Conservation (phyloP, 2,888 invertebrate genomes). For the Leptinotarsa rubiginosa region DNA sequence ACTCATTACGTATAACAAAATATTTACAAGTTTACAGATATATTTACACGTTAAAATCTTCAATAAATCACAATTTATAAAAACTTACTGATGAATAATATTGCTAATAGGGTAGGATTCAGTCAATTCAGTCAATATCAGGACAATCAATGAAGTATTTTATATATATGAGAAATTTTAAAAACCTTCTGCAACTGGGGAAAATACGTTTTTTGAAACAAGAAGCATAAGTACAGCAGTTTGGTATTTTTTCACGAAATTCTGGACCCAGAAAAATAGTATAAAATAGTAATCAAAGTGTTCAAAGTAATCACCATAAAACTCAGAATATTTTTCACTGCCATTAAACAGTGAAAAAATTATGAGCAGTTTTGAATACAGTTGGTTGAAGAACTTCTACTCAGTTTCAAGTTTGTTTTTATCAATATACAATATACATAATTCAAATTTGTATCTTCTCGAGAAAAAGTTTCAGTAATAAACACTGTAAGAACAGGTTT, state of each 20-base stretch:
- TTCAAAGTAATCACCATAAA: neutral
- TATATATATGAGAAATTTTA: neutral
- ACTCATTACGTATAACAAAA: slow-evolving; percentile 52
- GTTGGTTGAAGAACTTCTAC: neutral
- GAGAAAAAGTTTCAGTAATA: neutral
- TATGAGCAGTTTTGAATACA: neutral
- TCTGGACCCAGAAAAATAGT: neutral
- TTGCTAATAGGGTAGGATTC: slow-evolving; percentile 61
- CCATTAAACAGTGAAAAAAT: no score
- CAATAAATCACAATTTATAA: slow-evolving; percentile 53
- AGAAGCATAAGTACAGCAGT: no score
- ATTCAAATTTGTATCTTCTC: neutral
- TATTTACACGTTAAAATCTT: slow-evolving; percentile 50
- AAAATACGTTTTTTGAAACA: no score
- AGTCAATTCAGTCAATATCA: slow-evolving; percentile 52
- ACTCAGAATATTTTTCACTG: no score
- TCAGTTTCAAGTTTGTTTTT: neutral
- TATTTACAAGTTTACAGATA: slow-evolving; percentile 52
- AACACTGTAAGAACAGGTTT: neutral
- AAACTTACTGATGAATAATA: slow-evolving; percentile 52
- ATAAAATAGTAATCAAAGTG: neutral
- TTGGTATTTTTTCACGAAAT: neutral
- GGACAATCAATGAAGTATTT: slow-evolving; percentile 23
- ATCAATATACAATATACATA: neutral
- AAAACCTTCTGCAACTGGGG: no score